Base-by-base conservation (phyloP, 2,113 vertebrate species). In the Muntiacus muntjak region DNA sequence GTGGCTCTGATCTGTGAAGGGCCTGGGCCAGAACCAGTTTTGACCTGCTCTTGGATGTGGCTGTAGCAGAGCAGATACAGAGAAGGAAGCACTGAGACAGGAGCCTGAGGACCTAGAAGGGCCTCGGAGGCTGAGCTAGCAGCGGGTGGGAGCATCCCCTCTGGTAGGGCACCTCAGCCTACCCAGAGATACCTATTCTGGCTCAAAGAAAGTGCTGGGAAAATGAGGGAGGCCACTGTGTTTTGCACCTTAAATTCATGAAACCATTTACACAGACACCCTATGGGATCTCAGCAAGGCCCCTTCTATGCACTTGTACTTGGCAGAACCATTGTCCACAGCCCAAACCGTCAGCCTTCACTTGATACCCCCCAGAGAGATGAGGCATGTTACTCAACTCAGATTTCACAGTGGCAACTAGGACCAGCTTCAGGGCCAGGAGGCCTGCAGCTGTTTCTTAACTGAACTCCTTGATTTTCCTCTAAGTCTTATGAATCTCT, bases 331-430 rank as follows among this genome's bases (percentile, higher is more conserved):
- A 7, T 16, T 16, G 40, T 5, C 26, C 28, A 50, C 15, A 79
- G 76, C 45, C 26, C 26, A 79, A 30, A 1, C 1, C 1, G 0
- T 79, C 15, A 50, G 45, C 45, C 15, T 79, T 79, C 45, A 79
- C 26, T 15, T 47, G 4, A 6, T 79, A 28, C 26, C 0, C 33
- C 33, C 64, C 11, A 52, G 33, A 76, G 33, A 52, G 25, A 58
- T 0, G 0, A 17, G 23, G 23, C 50, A 33, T 30, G 1, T 2
- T 23, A 16, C 2, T 28, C 12, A 43, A 52, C 15, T 45, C 26
- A 30, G 16, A 47, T 23, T 58, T 25, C 21, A 52, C 6, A 16
- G 57, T 36, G 11, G 23, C 16, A 89, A 47, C 17, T 10, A 47
- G 10, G 11, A 40, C 64, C 21, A 67, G 30, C 3, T 45, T 30